These are phyloP conservation scores for Sminthurides bifidus DNA, from an alignment of 1,140 invertebrate genomes.

Conservation along the genomic window DNA sequence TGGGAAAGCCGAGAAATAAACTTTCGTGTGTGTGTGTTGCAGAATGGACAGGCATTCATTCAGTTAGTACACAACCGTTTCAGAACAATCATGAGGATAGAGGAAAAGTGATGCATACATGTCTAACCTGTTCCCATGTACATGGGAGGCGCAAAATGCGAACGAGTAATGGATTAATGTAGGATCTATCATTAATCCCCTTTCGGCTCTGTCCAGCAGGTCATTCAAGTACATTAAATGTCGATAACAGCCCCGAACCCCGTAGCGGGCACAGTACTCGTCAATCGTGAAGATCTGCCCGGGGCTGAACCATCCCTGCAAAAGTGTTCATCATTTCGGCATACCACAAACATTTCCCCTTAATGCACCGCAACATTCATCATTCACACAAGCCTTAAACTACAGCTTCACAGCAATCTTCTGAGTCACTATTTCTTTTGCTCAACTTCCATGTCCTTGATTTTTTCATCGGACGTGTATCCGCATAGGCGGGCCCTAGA, in stretches of 20 bases:
- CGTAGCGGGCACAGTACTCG: conserved; percentile 96
- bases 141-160: conserved; percentile 97
- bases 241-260: conserved; percentile 89
- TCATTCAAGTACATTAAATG: conserved; percentile 95
- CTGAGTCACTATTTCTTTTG: too few species aligned
- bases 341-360: too few species aligned
- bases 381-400: too few species aligned
- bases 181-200: conserved; percentile 91
- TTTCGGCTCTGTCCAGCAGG: conserved; percentile 87
- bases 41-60: conserved; percentile 25
- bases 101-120: conserved; percentile 30
- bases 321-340: too few species aligned
- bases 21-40: not conserved
- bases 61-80: conserved; percentile 7
- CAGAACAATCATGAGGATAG: conserved; percentile 14
- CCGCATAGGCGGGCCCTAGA: too few species aligned
- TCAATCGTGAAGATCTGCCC: conserved; percentile 97
- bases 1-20: conserved; percentile 13
- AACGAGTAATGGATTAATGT: conserved; percentile 97
- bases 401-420: too few species aligned
- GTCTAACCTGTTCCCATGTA: conserved; percentile 84
- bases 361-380: too few species aligned
- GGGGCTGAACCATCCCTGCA: conserved; percentile 96
- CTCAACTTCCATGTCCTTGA: too few species aligned
- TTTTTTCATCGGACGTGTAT: too few species aligned